Evolutionary conservation across 2,797 vertebrate species (phyloP).

Genomic region (Megaceryle alcyon): DNA sequence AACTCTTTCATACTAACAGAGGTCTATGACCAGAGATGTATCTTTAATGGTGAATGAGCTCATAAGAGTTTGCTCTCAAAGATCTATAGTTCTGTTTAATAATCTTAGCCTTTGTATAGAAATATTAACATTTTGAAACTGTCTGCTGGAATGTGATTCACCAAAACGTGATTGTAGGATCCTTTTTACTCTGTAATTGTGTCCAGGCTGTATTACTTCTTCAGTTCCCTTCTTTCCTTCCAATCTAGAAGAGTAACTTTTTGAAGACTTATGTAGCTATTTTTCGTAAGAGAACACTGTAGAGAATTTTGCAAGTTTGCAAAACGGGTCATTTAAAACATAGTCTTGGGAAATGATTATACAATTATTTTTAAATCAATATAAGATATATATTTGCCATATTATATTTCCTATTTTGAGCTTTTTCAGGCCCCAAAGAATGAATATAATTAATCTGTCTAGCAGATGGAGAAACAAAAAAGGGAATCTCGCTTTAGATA

Average conservation of each 20-base stretch:
- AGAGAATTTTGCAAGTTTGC: neutral
- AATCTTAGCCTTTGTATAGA: neutral
- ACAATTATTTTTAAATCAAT: neutral
- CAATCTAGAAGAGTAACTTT: neutral
- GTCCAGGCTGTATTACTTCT: neutral
- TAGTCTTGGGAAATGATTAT: neutral
- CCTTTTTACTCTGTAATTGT: neutral
- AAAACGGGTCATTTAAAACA: neutral
- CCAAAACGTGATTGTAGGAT: neutral
- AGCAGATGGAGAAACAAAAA: neutral
- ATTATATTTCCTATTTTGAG: neutral
- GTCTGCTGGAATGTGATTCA: neutral
- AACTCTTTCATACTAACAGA: neutral
- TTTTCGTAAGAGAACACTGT: neutral
- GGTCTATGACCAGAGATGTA: neutral
- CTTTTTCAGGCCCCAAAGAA: neutral
- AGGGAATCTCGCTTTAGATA: neutral
- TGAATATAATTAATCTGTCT: neutral
- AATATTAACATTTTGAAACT: neutral
- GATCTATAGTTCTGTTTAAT: neutral
- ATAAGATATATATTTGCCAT: neutral
- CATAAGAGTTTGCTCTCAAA: neutral
- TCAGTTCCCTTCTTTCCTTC: neutral
- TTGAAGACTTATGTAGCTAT: neutral
- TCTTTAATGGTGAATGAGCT: neutral